phyloP scores from a whole-genome alignment of 1,140 invertebrate species.

The Carposina sasakii region DNA sequence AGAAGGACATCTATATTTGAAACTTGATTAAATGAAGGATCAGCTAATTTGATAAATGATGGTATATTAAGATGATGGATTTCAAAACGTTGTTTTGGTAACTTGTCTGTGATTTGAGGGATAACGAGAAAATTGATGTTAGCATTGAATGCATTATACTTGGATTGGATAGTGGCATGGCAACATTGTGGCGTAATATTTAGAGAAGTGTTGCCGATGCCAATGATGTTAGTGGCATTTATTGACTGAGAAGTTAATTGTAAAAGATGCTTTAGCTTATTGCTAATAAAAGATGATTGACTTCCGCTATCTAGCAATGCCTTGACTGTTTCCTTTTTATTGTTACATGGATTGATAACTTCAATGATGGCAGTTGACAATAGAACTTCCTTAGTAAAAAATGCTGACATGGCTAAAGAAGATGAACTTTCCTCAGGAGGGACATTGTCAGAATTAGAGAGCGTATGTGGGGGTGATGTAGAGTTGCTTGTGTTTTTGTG shows the following conservation, averaged over 20 bases:
- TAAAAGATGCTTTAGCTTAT: not conserved
- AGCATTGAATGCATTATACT: not conserved
- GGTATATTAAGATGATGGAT: not conserved
- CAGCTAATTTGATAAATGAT: not conserved
- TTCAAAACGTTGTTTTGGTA: constrained; percentile 1
- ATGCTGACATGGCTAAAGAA: not conserved
- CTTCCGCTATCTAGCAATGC: constrained; percentile 2
- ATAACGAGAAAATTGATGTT: not conserved
- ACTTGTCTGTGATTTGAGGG: not conserved
- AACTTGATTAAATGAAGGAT: not conserved
- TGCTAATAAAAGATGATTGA: constrained; percentile 3
- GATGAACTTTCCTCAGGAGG: not conserved
- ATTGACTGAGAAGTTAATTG: not conserved
- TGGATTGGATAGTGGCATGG: not conserved
- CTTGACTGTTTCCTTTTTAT: constrained; percentile 3
- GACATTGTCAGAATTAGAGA: too few relatives aligned
- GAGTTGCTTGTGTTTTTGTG: constrained; percentile 1
- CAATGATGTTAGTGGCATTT: constrained; percentile 2
- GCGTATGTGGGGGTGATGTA: too few relatives aligned
- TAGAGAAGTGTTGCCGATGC: constrained; percentile 1
- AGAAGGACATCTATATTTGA: constrained; percentile 7
- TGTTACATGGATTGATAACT: constrained; percentile 2
- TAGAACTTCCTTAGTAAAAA: not conserved
- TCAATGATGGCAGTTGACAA: constrained; percentile 9
- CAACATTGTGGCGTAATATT: not conserved